Conservation (phyloP, 2,113 vertebrate genomes). For the Eulemur rufifrons region DNA sequence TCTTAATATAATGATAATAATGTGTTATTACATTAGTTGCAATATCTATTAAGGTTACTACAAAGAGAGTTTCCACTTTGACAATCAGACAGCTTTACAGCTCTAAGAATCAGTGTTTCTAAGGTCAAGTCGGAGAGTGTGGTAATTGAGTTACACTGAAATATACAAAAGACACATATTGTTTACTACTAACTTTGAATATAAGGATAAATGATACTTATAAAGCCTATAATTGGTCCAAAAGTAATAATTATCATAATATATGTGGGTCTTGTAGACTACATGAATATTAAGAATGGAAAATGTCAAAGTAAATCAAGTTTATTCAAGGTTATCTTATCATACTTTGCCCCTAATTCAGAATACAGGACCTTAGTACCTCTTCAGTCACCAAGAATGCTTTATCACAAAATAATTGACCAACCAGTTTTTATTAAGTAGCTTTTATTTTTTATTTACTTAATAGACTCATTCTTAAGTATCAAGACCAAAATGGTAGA, state of each 20-base stretch:
- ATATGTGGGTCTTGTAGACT: background rate
- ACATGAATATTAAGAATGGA: background rate
- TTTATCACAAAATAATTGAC: conserved; percentile 35
- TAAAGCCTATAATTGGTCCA: background rate
- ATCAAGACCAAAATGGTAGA: background rate
- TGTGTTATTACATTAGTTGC: background rate
- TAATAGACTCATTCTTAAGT: conserved; percentile 3
- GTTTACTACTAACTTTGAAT: background rate
- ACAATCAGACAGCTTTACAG: background rate
- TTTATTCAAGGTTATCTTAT: background rate
- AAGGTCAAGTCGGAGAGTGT: background rate
- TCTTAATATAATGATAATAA: conserved; percentile 15
- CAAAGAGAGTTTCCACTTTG: background rate
- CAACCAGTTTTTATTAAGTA: conserved; percentile 5
- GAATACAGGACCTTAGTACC: background rate
- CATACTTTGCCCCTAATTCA: background rate
- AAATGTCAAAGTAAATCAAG: background rate
- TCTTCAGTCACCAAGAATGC: background rate
- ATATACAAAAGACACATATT: background rate
- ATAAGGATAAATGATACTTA: background rate
- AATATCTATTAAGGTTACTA: background rate
- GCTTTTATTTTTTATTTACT: background rate
- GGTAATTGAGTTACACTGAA: background rate
- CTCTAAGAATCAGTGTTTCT: conserved; percentile 9
- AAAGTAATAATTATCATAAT: background rate